A percentile compares a stretch with the other conserved stretches of the same genome.
phyloP scores from a whole-genome alignment of 2,888 invertebrate genomes.

The Synergus laeviventris region DNA sequence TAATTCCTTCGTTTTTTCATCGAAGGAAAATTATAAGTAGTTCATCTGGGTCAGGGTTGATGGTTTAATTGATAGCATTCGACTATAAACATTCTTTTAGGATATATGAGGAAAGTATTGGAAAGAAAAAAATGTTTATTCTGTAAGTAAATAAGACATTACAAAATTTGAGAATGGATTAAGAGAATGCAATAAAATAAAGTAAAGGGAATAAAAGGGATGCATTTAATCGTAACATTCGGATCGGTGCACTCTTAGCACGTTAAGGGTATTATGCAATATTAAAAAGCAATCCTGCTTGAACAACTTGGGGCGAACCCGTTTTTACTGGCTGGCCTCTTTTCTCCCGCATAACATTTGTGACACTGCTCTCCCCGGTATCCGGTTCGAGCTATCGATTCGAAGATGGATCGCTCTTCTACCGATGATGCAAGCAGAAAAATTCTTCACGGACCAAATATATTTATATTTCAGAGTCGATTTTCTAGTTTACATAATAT shows the following conservation, averaged over 20 bases:
- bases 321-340: conserved; percentile 15
- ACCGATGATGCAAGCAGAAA: conserved; percentile 38
- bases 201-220: not conserved
- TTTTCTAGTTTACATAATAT: conserved; percentile 40
- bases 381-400: conserved; percentile 20
- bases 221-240: conserved; percentile 9
- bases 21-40: conserved; percentile 24
- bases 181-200: not conserved
- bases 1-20: conserved; percentile 26
- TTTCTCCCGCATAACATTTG: conserved; percentile 3
- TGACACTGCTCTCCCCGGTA: conserved; percentile 1
- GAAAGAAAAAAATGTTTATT: no score
- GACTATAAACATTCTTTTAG: no score
- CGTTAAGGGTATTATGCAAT: conserved; percentile 22
- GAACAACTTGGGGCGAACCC: conserved; percentile 9
- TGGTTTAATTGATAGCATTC: not conserved
- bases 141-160: no score
- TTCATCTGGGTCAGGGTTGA: conserved; percentile 13
- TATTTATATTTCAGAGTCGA: conserved; percentile 28
- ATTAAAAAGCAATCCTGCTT: conserved; percentile 21
- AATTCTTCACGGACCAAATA: conserved; percentile 30
- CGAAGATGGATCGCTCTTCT: conserved; percentile 21
- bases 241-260: not conserved
- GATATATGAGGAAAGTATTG: no score
- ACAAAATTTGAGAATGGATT: no score